These are phyloP conservation scores for Phaethon lepturus DNA, from an alignment of 2,113 vertebrate genomes.

Conservation along the genomic window DNA sequence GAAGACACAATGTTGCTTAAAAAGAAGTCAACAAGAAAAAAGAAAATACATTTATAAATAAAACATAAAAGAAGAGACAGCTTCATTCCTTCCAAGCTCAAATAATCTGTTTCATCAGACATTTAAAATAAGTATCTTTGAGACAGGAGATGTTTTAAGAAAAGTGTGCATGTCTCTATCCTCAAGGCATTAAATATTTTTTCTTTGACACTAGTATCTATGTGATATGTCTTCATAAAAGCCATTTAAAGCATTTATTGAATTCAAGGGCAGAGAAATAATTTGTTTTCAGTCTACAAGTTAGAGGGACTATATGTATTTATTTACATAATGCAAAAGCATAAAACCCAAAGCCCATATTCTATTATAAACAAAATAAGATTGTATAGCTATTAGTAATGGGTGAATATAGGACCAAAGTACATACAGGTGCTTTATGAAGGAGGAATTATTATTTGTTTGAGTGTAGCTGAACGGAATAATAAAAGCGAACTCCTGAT, in stretches of 20 bases:
- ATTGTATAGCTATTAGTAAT: background rate
- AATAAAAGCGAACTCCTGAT: background rate
- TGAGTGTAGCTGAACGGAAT: conserved; percentile 5
- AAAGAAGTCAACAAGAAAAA: background rate
- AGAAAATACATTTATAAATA: background rate
- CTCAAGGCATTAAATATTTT: background rate
- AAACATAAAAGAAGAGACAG: background rate
- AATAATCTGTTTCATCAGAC: background rate
- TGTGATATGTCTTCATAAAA: background rate
- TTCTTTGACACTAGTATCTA: background rate
- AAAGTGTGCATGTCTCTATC: background rate
- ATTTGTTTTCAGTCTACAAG: background rate
- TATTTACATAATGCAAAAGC: conserved; percentile 22
- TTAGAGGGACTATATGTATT: background rate
- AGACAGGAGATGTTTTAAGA: background rate
- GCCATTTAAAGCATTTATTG: background rate
- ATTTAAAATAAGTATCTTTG: background rate
- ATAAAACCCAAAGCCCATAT: background rate
- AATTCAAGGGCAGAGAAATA: background rate
- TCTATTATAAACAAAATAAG: conserved; percentile 24
- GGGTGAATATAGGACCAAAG: conserved; percentile 3
- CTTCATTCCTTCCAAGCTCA: background rate
- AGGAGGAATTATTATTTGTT: background rate
- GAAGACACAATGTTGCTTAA: background rate
- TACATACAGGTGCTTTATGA: background rate